Conservation (phyloP, 2,797 vertebrate genomes). For the Glossophaga mutica region DNA sequence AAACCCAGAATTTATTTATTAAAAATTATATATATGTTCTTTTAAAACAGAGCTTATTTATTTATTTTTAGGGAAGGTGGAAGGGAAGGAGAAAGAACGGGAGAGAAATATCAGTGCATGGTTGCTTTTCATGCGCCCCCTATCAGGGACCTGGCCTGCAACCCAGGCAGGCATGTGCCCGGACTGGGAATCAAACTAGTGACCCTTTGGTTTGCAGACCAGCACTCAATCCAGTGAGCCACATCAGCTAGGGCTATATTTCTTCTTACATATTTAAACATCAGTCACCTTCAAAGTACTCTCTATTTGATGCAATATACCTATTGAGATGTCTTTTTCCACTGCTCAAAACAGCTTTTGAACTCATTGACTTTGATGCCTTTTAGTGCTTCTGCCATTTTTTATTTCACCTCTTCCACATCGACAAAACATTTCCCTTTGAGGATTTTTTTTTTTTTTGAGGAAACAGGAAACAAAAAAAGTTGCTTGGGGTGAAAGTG, state of each 20-base stretch:
- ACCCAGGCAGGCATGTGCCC: too few species aligned
- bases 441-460: neutral
- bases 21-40: neutral
- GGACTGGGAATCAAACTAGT: too few species aligned
- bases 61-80: too few species aligned
- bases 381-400: neutral
- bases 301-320: neutral
- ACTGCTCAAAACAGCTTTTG: neutral
- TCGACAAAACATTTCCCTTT: neutral
- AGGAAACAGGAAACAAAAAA: neutral
- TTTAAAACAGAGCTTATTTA: neutral
- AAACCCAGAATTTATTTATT: neutral
- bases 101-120: too few species aligned
- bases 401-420: neutral
- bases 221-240: too few species aligned
- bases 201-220: too few species aligned
- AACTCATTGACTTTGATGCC: neutral
- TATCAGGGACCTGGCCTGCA: too few species aligned
- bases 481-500: neutral
- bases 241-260: too few species aligned
- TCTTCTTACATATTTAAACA: too few species aligned
- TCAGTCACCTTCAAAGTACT: neutral
- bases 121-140: too few species aligned
- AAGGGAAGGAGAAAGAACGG: too few species aligned
- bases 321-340: neutral